Percentiles rank a stretch among this genome's conserved stretches.
phyloP scores from a whole-genome alignment of 2,113 vertebrate species.

The Naja naja region DNA sequence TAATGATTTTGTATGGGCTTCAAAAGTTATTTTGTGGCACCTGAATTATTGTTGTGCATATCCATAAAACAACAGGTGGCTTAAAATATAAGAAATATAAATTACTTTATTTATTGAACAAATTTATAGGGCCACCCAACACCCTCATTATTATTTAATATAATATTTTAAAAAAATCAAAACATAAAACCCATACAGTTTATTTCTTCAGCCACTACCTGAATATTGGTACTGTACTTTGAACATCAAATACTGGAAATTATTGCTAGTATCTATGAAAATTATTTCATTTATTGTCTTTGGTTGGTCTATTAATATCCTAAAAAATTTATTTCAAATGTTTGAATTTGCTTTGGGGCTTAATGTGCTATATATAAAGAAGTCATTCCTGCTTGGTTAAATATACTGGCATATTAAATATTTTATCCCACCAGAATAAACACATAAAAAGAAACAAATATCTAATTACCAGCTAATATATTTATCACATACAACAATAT shows the following conservation, averaged over 20 bases:
- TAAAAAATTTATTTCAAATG: background rate
- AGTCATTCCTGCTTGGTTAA: background rate
- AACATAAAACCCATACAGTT: background rate
- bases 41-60: background rate
- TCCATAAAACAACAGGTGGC: background rate
- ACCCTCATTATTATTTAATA: background rate
- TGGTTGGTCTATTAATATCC: background rate
- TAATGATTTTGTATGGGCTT: background rate
- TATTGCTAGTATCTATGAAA: background rate
- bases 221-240: background rate
- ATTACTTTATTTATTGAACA: background rate
- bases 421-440: background rate
- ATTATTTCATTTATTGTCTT: background rate
- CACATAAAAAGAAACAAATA: background rate
- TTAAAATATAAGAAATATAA: background rate
- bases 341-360: background rate
- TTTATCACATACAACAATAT: background rate
- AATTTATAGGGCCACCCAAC: background rate
- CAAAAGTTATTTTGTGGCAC: background rate
- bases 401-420: background rate
- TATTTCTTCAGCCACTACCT: background rate
- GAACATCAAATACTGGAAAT: background rate
- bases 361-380: background rate
- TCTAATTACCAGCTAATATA: background rate
- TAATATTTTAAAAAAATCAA: background rate